Evolutionary conservation across 2,797 vertebrate genomes (phyloP).

Genomic region (Coregonus suidteri): DNA sequence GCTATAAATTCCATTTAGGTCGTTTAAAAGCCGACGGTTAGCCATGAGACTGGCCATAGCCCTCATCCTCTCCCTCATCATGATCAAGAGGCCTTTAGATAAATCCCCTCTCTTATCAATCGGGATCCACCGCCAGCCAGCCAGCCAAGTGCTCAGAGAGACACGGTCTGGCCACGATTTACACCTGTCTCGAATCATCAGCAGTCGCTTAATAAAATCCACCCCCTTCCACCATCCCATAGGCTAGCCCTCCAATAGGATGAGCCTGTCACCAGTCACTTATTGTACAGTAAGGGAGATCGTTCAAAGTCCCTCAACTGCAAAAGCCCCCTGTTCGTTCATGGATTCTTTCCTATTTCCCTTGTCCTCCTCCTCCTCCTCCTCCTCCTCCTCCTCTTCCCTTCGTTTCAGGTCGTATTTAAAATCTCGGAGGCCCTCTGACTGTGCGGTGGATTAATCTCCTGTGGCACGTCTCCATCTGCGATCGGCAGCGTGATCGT

Average conservation of each 20-base stretch:
- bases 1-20: not conserved
- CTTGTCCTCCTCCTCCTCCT: slow-evolving; percentile 24
- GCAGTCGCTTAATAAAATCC: slow-evolving; percentile 6
- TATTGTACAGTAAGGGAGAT: slow-evolving; percentile 25
- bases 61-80: not conserved
- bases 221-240: not conserved
- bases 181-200: slow-evolving; percentile 12
- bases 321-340: slow-evolving; percentile 43
- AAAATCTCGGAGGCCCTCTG: slow-evolving; percentile 72
- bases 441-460: slow-evolving; percentile 80
- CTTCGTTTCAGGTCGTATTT: slow-evolving; percentile 59
- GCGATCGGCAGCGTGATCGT: slow-evolving; percentile 52
- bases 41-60: not conserved
- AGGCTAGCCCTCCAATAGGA: not conserved
- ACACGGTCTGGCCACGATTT: slow-evolving; percentile 3
- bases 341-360: slow-evolving; percentile 40
- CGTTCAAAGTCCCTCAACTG: slow-evolving; percentile 18
- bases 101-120: slow-evolving; percentile 4
- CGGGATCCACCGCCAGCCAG: not conserved
- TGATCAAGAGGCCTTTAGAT: slow-evolving; percentile 5
- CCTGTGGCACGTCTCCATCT: slow-evolving; percentile 77
- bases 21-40: not conserved
- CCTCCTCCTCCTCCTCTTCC: slow-evolving; percentile 44
- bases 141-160: not conserved
- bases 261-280: not conserved